phyloP scores from a whole-genome alignment of 2,113 vertebrate species.

The Catharus minimus region DNA sequence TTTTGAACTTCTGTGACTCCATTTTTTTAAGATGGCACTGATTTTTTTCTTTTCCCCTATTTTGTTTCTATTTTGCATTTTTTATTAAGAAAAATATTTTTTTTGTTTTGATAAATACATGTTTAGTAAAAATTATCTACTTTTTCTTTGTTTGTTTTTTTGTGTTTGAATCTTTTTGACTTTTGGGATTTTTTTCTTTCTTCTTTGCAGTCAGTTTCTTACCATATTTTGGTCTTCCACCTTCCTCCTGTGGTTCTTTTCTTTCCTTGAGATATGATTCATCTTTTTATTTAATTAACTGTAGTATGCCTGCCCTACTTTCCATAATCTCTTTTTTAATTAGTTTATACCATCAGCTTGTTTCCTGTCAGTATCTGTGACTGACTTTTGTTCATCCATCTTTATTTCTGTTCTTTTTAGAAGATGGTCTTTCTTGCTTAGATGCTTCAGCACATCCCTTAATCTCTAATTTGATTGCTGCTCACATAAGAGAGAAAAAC shows the following conservation, averaged over 20 bases:
- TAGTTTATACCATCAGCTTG: neutral
- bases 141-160: neutral
- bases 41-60: neutral
- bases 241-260: neutral
- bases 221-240: neutral
- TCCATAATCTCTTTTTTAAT: neutral
- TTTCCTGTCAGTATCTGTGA: neutral
- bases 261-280: neutral
- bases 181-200: neutral
- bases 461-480: neutral
- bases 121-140: neutral
- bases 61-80: neutral
- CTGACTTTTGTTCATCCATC: neutral
- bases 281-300: neutral
- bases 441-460: neutral
- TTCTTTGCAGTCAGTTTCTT: conserved; percentile 1
- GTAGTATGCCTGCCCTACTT: neutral
- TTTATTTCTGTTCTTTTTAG: neutral
- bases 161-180: neutral
- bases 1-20: conserved; percentile 1
- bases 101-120: neutral
- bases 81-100: neutral
- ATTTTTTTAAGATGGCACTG: neutral
- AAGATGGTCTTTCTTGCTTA: neutral
- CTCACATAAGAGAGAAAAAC: neutral